Percentiles rank a stretch among this genome's conserved stretches.
Evolutionary conservation across 2,888 invertebrate species (phyloP).

Genomic region (Microplitis deprimator): DNA sequence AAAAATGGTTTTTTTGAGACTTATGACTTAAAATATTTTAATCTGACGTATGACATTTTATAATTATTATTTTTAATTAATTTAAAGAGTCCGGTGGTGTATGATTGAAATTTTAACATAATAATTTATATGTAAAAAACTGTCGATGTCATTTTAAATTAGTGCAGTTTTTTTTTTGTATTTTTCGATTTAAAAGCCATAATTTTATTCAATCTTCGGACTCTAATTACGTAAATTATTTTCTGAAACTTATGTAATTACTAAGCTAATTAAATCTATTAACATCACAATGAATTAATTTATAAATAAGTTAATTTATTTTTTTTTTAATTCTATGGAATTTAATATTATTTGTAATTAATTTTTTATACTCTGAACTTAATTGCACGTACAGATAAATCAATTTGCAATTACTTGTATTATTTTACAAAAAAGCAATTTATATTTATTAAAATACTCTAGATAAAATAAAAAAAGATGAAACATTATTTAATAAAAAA

Average conservation of each 20-base stretch:
- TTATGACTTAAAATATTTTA: background rate
- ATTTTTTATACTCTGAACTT: background rate
- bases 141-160: too few species aligned
- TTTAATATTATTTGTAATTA: background rate
- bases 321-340: background rate
- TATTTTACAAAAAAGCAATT: slow-evolving; percentile 2
- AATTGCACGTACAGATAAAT: background rate
- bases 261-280: background rate
- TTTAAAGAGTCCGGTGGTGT: background rate
- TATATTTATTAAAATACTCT: slow-evolving; percentile 27
- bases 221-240: background rate
- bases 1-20: background rate
- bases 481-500: slow-evolving; percentile 18
- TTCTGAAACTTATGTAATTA: background rate
- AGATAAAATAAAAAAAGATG: slow-evolving; percentile 27
- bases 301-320: background rate
- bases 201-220: background rate
- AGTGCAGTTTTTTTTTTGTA: background rate
- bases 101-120: too few species aligned
- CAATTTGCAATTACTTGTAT: background rate
- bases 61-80: background rate
- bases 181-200: background rate
- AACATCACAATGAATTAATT: background rate
- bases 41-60: background rate
- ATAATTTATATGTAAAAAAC: too few species aligned